Evolutionary conservation across 2,797 vertebrate species (phyloP).

Genomic region (Rhinoraja longicauda): DNA sequence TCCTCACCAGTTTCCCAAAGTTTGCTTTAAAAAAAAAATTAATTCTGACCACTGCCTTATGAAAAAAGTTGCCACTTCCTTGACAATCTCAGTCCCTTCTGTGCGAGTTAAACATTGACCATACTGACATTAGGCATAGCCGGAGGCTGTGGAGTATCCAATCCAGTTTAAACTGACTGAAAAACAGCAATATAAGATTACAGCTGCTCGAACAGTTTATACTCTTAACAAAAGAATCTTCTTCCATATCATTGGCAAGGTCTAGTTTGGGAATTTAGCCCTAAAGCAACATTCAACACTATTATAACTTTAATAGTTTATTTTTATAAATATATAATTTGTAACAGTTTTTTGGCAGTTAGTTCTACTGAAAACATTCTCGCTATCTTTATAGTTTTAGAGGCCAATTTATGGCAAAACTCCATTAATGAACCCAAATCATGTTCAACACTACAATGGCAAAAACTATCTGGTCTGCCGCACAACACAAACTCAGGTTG

Average conservation of each 20-base stretch:
- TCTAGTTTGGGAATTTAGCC: not conserved
- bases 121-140: not conserved
- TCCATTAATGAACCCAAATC: not conserved
- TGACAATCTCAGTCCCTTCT: not conserved
- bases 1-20: not conserved
- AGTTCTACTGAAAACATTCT: not conserved
- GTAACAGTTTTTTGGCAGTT: not conserved
- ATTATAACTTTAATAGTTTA: not conserved
- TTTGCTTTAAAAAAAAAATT: not conserved
- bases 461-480: not conserved
- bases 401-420: not conserved
- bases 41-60: not conserved
- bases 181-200: not conserved
- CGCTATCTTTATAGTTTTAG: not conserved
- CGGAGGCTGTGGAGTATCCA: not conserved
- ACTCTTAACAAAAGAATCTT: not conserved
- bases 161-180: not conserved
- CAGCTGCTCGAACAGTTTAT: not conserved
- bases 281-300: not conserved
- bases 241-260: not conserved
- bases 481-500: not conserved
- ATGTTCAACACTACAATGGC: not conserved
- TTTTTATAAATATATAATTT: too few relatives aligned
- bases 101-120: not conserved
- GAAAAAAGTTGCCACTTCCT: not conserved